phyloP scores from a whole-genome alignment of 1,140 invertebrate species.

The Bactericera cockerelli region DNA sequence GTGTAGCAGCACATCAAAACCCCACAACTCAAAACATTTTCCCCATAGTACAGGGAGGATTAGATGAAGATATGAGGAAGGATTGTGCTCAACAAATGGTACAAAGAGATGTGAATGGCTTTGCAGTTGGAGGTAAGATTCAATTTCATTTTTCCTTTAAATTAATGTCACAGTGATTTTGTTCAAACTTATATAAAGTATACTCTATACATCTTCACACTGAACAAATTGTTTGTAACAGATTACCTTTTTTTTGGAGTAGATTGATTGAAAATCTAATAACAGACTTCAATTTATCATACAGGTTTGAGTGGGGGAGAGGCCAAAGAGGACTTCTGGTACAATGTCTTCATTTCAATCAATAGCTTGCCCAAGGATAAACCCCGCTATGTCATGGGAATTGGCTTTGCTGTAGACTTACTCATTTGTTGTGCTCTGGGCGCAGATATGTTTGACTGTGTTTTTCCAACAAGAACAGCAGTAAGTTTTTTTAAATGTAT shows the following conservation, averaged over 20 bases:
- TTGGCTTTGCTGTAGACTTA: slow-evolving; percentile 89
- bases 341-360: slow-evolving; percentile 80
- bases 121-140: slow-evolving; percentile 89
- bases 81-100: slow-evolving; percentile 67
- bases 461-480: slow-evolving; percentile 90
- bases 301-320: slow-evolving; percentile 72
- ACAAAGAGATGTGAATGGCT: slow-evolving; percentile 77
- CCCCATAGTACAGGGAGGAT: slow-evolving; percentile 93
- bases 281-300: too few relatives aligned
- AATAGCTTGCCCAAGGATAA: slow-evolving; percentile 72
- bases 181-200: too few relatives aligned
- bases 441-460: slow-evolving; percentile 98
- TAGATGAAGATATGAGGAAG: slow-evolving; percentile 61
- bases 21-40: slow-evolving; percentile 82
- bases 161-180: too few relatives aligned
- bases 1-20: slow-evolving; percentile 65
- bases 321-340: slow-evolving; percentile 92
- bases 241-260: too few relatives aligned
- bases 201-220: too few relatives aligned
- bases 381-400: slow-evolving; percentile 95
- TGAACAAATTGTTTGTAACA: too few relatives aligned
- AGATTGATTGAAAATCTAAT: too few relatives aligned
- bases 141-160: too few relatives aligned
- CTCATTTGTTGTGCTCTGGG: slow-evolving; percentile 95
- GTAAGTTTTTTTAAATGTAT: too few relatives aligned